Conservation (phyloP, 2,888 invertebrate genomes). For the Tryphoninae sp. region DNA sequence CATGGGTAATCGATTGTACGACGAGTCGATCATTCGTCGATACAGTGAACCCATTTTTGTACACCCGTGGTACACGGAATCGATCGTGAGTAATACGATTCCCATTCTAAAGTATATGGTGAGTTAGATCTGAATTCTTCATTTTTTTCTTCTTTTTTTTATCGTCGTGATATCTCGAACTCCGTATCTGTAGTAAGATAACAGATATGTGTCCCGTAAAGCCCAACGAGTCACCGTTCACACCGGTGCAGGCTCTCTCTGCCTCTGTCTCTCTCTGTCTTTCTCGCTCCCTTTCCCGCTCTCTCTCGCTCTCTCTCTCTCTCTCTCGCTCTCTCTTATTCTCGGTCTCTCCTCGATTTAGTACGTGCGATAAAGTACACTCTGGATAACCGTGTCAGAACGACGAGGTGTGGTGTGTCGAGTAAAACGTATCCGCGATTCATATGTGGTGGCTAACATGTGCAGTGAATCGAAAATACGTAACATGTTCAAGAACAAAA, state of each 20-base stretch:
- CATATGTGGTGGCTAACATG: conserved; percentile 39
- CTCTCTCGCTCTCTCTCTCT: neutral
- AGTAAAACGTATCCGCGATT: conserved; percentile 18
- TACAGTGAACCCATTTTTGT: conserved; percentile 27
- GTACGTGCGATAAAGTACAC: conserved; percentile 52
- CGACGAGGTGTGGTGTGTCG: conserved; percentile 32
- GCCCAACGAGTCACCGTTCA: conserved; percentile 42
- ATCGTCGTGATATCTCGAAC: conserved; percentile 61
- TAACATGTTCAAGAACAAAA: conserved; percentile 14
- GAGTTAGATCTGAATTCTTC: conserved; percentile 41
- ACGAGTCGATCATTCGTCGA: conserved; percentile 13
- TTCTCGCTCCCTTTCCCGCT: neutral
- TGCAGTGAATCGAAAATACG: conserved; percentile 34
- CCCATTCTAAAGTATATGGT: conserved; percentile 53
- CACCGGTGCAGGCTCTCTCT: conserved; percentile 28
- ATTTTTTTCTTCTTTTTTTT: conserved; percentile 42
- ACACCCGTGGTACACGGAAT: conserved; percentile 15
- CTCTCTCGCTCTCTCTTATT: neutral
- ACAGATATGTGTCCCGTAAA: conserved; percentile 47
- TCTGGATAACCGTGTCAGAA: conserved; percentile 58
- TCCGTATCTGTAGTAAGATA: conserved; percentile 63
- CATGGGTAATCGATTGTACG: conserved; percentile 5
- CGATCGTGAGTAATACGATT: conserved; percentile 60
- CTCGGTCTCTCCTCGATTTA: conserved; percentile 38
- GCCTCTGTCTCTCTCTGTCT: neutral